These are phyloP conservation scores for Andrena fulva DNA, from an alignment of 2,888 invertebrate genomes.

Conservation along the genomic window DNA sequence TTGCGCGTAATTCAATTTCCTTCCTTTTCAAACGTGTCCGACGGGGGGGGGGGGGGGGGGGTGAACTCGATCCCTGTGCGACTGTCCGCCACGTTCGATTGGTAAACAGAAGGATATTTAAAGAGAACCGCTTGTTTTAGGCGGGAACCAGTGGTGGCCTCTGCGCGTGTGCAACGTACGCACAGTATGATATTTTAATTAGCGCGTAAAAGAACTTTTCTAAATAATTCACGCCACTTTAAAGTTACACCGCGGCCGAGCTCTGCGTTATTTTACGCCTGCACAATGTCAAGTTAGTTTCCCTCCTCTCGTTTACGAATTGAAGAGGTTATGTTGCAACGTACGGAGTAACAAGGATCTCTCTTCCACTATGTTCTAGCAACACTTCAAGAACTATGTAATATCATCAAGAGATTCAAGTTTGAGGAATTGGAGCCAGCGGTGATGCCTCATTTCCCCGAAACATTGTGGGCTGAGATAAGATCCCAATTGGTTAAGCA, in stretches of 20 bases:
- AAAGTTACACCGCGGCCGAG: background rate
- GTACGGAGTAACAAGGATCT: background rate
- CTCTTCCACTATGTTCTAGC: conserved; percentile 31
- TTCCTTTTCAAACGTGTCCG: too few relatives aligned
- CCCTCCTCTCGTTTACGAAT: background rate
- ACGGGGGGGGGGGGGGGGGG: too few relatives aligned
- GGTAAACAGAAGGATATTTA: too few relatives aligned
- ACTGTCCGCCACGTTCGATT: too few relatives aligned
- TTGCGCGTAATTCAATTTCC: too few relatives aligned
- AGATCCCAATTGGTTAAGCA: conserved; percentile 71
- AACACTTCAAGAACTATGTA: conserved; percentile 49
- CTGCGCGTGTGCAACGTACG: background rate
- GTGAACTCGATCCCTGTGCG: too few relatives aligned
- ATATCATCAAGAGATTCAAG: conserved; percentile 75
- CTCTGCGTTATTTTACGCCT: background rate
- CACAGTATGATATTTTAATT: background rate
- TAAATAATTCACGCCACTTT: background rate
- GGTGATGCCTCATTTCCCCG: conserved; percentile 78
- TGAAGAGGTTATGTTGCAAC: conserved; percentile 15
- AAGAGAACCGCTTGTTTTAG: background rate
- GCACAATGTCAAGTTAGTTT: conserved; percentile 39
- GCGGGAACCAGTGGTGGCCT: conserved; percentile 16
- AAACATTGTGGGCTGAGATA: conserved; percentile 75
- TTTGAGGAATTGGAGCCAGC: conserved; percentile 78
- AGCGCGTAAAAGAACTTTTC: background rate